Evolutionary conservation across 2,888 invertebrate species (phyloP).

Genomic region (Papilio gigon): DNA sequence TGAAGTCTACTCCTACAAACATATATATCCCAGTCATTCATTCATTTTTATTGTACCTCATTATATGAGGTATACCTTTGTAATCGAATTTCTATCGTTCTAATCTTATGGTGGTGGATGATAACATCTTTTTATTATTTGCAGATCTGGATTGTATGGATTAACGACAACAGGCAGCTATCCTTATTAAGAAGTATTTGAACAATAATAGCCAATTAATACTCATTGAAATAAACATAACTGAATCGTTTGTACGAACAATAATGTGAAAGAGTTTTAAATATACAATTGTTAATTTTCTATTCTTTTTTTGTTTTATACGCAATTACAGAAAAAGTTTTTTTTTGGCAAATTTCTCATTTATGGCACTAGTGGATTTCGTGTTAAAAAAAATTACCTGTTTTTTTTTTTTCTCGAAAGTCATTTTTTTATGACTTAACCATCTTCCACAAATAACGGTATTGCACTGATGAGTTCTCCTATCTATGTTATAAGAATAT

Average conservation of each 20-base stretch:
- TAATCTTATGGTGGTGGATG: background rate
- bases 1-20: no score
- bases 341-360: no score
- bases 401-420: background rate
- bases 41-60: no score
- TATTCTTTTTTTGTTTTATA: background rate
- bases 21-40: no score
- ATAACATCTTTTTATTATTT: background rate
- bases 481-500: background rate
- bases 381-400: no score
- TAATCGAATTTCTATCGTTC: background rate
- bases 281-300: background rate
- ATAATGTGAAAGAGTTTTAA: background rate
- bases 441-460: background rate
- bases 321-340: no score
- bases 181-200: background rate
- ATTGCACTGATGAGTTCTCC: background rate
- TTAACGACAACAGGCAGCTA: background rate
- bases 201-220: background rate
- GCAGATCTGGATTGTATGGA: constrained; percentile 4
- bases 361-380: no score
- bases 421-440: background rate
- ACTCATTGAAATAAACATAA: background rate
- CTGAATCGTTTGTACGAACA: background rate
- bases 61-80: no score